phyloP scores from a whole-genome alignment of 2,888 invertebrate species.

The Drosophila picticornis region DNA sequence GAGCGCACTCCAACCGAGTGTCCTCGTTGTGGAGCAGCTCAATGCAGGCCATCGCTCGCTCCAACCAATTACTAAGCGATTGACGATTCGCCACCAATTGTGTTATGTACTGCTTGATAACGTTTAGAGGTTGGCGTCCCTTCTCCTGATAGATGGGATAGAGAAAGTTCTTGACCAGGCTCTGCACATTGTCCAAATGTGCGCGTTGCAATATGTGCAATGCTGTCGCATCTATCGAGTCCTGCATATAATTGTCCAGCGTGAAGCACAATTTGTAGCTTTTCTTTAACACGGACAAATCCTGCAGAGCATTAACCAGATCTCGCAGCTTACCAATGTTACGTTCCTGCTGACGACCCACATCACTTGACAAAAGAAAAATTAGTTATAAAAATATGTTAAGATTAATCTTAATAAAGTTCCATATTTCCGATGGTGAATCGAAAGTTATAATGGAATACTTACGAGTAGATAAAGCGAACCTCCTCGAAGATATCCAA shows the following conservation, averaged over 20 bases:
- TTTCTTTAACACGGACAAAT: constrained; percentile 82
- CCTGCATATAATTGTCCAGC: constrained; percentile 84
- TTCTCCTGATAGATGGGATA: constrained; percentile 84
- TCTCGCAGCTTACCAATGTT: constrained; percentile 81
- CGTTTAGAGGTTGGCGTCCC: constrained; percentile 79
- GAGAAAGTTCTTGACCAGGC: constrained; percentile 83
- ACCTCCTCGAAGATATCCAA: constrained; percentile 83
- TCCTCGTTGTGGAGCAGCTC: constrained; percentile 84
- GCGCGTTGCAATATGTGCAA: constrained; percentile 83
- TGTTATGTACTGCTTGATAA: constrained; percentile 82
- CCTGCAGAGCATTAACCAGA: constrained; percentile 82
- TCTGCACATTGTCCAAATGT: constrained; percentile 82
- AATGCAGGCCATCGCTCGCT: constrained; percentile 82
- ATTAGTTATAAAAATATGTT: neutral
- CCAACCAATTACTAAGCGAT: constrained; percentile 82
- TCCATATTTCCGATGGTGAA: neutral
- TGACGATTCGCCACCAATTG: constrained; percentile 81
- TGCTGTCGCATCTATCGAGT: constrained; percentile 83
- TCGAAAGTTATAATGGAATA: constrained; percentile 4
- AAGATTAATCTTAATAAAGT: neutral
- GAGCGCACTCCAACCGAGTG: constrained; percentile 82
- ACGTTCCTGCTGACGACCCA: constrained; percentile 82
- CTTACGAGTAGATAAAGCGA: constrained; percentile 83
- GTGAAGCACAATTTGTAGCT: constrained; percentile 83
- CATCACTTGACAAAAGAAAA: constrained; percentile 70